Evolutionary conservation across 1,140 invertebrate genomes (phyloP).

Genomic region (Papilio aristodemus): DNA sequence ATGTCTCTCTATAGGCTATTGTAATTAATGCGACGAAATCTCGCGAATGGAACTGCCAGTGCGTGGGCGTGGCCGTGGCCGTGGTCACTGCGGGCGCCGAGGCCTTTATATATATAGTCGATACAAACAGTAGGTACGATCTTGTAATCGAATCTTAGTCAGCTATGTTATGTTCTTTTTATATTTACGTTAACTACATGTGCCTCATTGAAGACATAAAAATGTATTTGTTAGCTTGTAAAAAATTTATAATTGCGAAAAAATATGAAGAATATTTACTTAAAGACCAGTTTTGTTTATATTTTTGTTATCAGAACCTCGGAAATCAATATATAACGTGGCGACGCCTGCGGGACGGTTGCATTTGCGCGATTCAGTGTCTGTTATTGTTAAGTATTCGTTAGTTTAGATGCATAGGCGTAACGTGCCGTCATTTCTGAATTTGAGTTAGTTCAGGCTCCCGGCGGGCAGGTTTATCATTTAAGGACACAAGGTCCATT

Average conservation of each 20-base stretch:
- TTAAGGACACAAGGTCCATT: slow-evolving; percentile 37
- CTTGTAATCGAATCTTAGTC: too few species aligned
- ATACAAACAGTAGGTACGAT: too few species aligned
- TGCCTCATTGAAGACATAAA: too few species aligned
- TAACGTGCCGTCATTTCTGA: slow-evolving; percentile 74
- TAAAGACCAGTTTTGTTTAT: too few species aligned
- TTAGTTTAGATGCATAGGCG: slow-evolving; percentile 65
- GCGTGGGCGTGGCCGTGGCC: slow-evolving; percentile 21
- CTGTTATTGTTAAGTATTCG: slow-evolving; percentile 73
- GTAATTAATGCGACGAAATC: slow-evolving; percentile 45
- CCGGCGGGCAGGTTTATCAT: slow-evolving; percentile 54
- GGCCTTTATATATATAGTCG: too few species aligned
- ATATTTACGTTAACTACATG: too few species aligned
- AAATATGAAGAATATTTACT: too few species aligned
- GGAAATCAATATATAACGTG: not conserved
- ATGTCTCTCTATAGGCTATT: slow-evolving; percentile 59
- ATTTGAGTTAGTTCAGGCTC: slow-evolving; percentile 75
- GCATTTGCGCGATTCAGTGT: slow-evolving; percentile 59
- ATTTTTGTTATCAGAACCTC: too few species aligned
- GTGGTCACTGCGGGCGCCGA: too few species aligned
- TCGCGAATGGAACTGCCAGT: slow-evolving; percentile 48
- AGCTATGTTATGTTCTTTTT: too few species aligned
- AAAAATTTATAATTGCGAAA: too few species aligned
- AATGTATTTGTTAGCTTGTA: too few species aligned
- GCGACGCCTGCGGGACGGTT: slow-evolving; percentile 38